phyloP scores from a whole-genome alignment of 2,113 vertebrate species.

The Rana temporaria region DNA sequence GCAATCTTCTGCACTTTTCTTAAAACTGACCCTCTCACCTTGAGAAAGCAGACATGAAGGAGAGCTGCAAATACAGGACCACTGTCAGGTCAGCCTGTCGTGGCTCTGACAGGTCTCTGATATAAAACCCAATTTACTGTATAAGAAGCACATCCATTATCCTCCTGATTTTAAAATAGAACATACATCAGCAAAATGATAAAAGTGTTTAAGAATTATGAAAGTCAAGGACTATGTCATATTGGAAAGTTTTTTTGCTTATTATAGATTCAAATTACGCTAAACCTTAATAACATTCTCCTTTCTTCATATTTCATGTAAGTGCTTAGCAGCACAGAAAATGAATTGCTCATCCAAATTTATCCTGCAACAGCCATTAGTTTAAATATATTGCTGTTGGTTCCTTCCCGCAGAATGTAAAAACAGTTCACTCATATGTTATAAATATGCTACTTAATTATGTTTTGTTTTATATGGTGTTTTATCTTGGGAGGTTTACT shows the following conservation, averaged over 20 bases:
- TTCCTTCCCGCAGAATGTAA: slow-evolving; percentile 47
- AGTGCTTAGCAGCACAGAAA: slow-evolving; percentile 53
- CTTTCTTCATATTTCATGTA: slow-evolving; percentile 53
- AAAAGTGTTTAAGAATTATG: slow-evolving; percentile 79
- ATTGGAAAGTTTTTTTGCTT: slow-evolving; percentile 72
- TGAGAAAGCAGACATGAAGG: slow-evolving; percentile 69
- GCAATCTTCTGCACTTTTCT: slow-evolving; percentile 64
- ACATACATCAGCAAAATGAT: slow-evolving; percentile 80
- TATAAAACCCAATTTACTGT: slow-evolving; percentile 83
- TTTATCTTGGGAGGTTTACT: slow-evolving; percentile 41
- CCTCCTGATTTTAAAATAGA: slow-evolving; percentile 78
- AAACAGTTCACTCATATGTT: slow-evolving; percentile 54
- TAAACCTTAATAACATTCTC: slow-evolving; percentile 61
- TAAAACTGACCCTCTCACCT: slow-evolving; percentile 74
- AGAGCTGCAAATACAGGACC: slow-evolving; percentile 69
- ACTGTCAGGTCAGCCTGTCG: slow-evolving; percentile 69
- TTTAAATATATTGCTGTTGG: slow-evolving; percentile 48
- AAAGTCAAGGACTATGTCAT: slow-evolving; percentile 79
- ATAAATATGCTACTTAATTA: slow-evolving; percentile 53
- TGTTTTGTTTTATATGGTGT: slow-evolving; percentile 44
- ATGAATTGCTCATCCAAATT: slow-evolving; percentile 51
- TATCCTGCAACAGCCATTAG: slow-evolving; percentile 53
- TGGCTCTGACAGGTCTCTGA: slow-evolving; percentile 73
- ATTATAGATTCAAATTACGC: slow-evolving; percentile 71
- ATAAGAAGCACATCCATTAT: slow-evolving; percentile 84